Evolutionary conservation across 2,888 invertebrate species (phyloP), one percentile per base, ranked within the genome.

Genomic region (Microdon myrmicae): DNA sequence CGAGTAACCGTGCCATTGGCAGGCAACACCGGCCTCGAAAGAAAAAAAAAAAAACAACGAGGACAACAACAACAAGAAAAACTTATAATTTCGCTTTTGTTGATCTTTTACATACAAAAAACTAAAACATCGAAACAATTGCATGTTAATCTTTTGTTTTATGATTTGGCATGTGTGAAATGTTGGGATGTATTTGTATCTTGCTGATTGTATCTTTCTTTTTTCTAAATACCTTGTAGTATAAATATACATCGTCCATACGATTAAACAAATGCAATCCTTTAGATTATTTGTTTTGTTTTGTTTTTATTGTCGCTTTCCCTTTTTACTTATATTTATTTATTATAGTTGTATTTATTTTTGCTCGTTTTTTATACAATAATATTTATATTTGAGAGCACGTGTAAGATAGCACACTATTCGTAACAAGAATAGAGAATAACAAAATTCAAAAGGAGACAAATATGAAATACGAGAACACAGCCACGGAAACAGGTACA

Each of bases 171-270:
- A 20, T 43, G 39, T 43, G 37, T 31, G 32, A 22, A 43, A 39
- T 34, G 38, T 37, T 44, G 44, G 31, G 41, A 39, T 39, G 32
- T 66, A 37, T 59, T 54, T 37, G 49, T 49, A 39, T 39, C 23
- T 44, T 54, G 59, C 31, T 53, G 61, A 51, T 51, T 16, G 28
- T 8, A 10, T 43, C 12, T 31, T 32, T 25, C 35, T 35, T 61
- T 49, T 66, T 51, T 41, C 51, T 60, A 43, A 61, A 61, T 77
- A 77, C 77, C 77, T 77, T 77, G 75, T 77, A 77, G 78, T 77
- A 77, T 73, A 77, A 78, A 75, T 77, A 77, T 72, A 78, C 77
- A 77, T 77, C 78, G 78, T 77, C 77, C 77, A 77, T 77, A 77
- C 75, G 78, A 77, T 74, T 73, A 56, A 64, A 64, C 53, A 64